Base-by-base conservation (phyloP, 2,888 invertebrate species). In the Lacanobia wlatinum region DNA sequence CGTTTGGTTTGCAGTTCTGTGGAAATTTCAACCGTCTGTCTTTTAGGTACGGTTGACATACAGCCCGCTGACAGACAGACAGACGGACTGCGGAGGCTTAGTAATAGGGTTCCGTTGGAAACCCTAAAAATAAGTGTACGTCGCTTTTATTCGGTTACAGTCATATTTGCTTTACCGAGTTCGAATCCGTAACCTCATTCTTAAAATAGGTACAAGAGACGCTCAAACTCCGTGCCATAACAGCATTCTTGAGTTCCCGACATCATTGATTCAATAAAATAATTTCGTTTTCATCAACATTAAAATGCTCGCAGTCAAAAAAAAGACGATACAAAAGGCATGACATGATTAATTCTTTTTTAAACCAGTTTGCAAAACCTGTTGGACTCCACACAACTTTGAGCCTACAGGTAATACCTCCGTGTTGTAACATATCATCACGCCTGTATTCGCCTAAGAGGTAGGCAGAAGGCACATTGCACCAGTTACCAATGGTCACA, bases 361-460 rank as follows among this genome's bases (percentile, higher is more conserved):
- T 1, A 60, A 80, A 77, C 80, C 75, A 6, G 76, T 75, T 75
- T 53, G 40, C 21, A 18, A 18, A 76, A 60, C 77, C 58, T 61
- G 65, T 78, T 78, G 64, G 28, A 61, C 28, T 12, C 67, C 12
- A n/a, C 34, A 21, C 48, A 55, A 48, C 71, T 23, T 71, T 50
- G 60, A 48, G 21, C 28, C 34, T 12, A 14, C 3, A 23, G 21
- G 8, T 21, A 16, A 7, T 43, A 21, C n/a, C n/a, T n/a, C n/a
- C 9, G 10, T 50, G 12, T 28, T 23, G 7, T 48, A 16, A 65
- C 3, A 21, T 34, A 40, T 5, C 12, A 53, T 28, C 9, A 52
- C 16, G 28, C 40, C 0, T 10, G 0, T n/a, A 2, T 40, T 28
- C 0, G 0, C 1, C 5, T 28, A 1, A 21, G 7, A 21, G 16